Evolutionary conservation across 2,888 invertebrate species (phyloP).

Genomic region (Orchestes rusci): DNA sequence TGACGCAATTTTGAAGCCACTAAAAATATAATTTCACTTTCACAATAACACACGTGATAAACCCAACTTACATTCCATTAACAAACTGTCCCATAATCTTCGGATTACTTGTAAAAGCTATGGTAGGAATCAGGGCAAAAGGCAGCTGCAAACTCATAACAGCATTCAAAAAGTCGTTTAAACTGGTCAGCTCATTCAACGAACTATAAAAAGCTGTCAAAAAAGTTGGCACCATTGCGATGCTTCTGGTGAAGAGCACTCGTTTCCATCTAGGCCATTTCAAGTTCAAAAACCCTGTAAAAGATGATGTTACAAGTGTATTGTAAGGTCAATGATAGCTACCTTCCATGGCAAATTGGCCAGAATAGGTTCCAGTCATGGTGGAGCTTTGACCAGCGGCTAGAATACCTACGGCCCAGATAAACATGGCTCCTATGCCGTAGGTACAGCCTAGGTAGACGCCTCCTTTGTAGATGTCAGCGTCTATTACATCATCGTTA

Average conservation of each 20-base stretch:
- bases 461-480: slow-evolving; percentile 66
- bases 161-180: slow-evolving; percentile 82
- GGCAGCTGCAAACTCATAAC: slow-evolving; percentile 83
- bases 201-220: slow-evolving; percentile 58
- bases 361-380: slow-evolving; percentile 76
- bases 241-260: slow-evolving; percentile 74
- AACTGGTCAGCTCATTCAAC: slow-evolving; percentile 59
- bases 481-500: slow-evolving; percentile 48
- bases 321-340: not conserved
- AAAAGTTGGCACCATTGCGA: slow-evolving; percentile 71
- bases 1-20: slow-evolving; percentile 58
- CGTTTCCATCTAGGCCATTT: slow-evolving; percentile 82
- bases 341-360: slow-evolving; percentile 80
- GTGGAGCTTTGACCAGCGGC: slow-evolving; percentile 79
- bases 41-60: not conserved
- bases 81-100: slow-evolving; percentile 77
- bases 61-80: slow-evolving; percentile 60
- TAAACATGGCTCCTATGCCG: slow-evolving; percentile 67
- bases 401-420: slow-evolving; percentile 74
- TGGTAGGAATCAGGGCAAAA: slow-evolving; percentile 76
- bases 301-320: not conserved
- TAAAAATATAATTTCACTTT: slow-evolving; percentile 39
- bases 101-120: slow-evolving; percentile 73
- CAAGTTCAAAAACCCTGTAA: slow-evolving; percentile 63
- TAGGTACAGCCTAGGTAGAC: slow-evolving; percentile 69